Base-by-base conservation (phyloP, 2,888 invertebrate genomes). In the Elysia crispata region DNA sequence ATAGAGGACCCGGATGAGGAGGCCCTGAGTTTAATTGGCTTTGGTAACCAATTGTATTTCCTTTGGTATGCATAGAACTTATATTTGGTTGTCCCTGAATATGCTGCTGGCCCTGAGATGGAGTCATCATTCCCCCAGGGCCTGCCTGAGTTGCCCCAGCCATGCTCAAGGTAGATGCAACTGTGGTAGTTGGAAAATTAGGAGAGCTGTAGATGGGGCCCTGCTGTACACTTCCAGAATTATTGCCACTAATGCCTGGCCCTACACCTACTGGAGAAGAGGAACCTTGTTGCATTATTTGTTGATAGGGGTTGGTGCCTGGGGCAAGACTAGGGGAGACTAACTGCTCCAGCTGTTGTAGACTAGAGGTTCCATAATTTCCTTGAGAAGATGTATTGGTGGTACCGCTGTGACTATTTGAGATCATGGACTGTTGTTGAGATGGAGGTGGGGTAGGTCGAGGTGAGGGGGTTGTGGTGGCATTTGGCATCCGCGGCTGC, bases 331-430 rank as follows among this genome's bases (percentile, higher is more conserved):
- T 80, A 64, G 86, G 86, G 31, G 89, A 82, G 81, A 88, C 84
- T 74, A 89, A 85, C 83, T 86, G 87, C 81, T 88, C 85, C 83
- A 86, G 69, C 73, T 86, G 86, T 66, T 86, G 86, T 28, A 86
- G 79, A 28, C 85, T 85, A 18, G 86, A 85, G 74, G 84, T 85
- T 49, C 85, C 79, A 64, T 85, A 85, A 66, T 80, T 85, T 84
- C 86, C 86, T 86, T 87, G 88, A 86, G 87, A 85, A 41, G 41
- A 41, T 41, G 41, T 41, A 41, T 41, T 41, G 41, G 41, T 41
- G 54, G 76, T 83, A 60, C 81, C 82, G 67, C 80, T 79, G 67
- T 85, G 86, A 70, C 79, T 82, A 41, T 81, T 79, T 62, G 76
- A 76, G 80, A 80, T 77, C 81, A 81, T 79, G 77, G 83, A 69